A percentile compares a stretch with the other conserved stretches of the same genome.
Conservation (phyloP, 2,113 vertebrate species). For the Fregata magnificens region DNA sequence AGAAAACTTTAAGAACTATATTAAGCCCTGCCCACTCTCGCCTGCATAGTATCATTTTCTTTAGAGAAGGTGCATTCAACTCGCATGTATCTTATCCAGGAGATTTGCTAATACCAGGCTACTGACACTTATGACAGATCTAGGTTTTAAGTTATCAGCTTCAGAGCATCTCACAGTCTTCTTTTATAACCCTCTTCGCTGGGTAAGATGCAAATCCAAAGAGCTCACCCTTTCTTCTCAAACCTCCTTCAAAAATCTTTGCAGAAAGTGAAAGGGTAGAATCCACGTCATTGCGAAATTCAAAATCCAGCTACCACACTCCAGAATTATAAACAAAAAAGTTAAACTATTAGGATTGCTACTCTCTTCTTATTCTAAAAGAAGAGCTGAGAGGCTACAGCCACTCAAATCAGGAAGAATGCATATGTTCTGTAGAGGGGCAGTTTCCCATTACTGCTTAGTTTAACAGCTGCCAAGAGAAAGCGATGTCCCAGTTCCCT, state of each 20-base stretch:
- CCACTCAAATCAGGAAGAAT: background rate
- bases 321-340: background rate
- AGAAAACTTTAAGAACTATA: background rate
- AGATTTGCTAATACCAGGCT: background rate
- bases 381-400: background rate
- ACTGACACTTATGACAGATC: background rate
- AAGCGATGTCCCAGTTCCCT: background rate
- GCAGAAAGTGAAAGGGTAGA: background rate
- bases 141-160: background rate
- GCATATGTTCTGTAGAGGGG: accelerated
- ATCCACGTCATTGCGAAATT: background rate
- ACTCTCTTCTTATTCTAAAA: background rate
- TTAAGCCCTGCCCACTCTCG: background rate
- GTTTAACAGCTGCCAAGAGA: background rate
- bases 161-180: background rate
- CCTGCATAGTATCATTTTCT: background rate
- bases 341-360: background rate
- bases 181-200: background rate
- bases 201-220: background rate
- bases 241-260: background rate
- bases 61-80: background rate
- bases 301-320: background rate
- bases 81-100: background rate
- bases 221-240: background rate
- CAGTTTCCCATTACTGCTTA: background rate